Conservation (phyloP, 2,797 vertebrate genomes). For the Chaenodraco wilsoni region DNA sequence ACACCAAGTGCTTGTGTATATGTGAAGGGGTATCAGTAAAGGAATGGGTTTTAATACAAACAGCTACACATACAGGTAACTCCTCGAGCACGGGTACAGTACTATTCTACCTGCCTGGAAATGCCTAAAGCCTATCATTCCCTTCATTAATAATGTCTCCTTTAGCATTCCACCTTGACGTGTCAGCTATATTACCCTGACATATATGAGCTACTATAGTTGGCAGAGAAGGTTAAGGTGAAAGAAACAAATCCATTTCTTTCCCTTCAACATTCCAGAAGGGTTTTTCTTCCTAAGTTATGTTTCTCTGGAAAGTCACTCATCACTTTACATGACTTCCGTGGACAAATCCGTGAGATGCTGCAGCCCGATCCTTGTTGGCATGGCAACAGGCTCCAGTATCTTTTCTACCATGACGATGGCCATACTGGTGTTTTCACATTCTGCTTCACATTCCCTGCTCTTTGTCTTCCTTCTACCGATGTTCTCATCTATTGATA, state of each 20-base stretch:
- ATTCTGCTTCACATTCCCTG: slow-evolving; percentile 6
- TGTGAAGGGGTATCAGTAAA: slow-evolving; percentile 8
- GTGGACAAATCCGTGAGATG: slow-evolving; percentile 39
- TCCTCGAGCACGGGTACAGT: not conserved
- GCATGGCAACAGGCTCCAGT: slow-evolving; percentile 73
- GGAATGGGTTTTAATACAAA: slow-evolving; percentile 2
- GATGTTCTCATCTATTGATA: slow-evolving; percentile 19
- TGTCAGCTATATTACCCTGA: slow-evolving; percentile 40
- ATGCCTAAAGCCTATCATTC: slow-evolving; percentile 24
- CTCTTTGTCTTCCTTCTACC: slow-evolving; percentile 9
- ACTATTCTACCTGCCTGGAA: slow-evolving; percentile 1
- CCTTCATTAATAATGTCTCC: slow-evolving; percentile 52
- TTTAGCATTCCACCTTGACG: slow-evolving; percentile 58
- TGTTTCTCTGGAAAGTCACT: slow-evolving; percentile 46
- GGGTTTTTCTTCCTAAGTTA: slow-evolving; percentile 33
- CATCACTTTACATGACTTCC: slow-evolving; percentile 42
- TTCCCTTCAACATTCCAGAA: not conserved
- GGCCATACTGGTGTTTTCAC: slow-evolving; percentile 42
- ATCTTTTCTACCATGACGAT: slow-evolving; percentile 46
- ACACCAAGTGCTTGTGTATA: not conserved
- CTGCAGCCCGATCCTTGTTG: slow-evolving; percentile 52
- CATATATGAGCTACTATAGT: slow-evolving; percentile 41
- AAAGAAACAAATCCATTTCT: slow-evolving; percentile 24
- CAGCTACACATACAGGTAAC: not conserved
- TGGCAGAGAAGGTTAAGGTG: not conserved